phyloP scores from a whole-genome alignment of 2,797 vertebrate genomes.

The Galaxias olidus region DNA sequence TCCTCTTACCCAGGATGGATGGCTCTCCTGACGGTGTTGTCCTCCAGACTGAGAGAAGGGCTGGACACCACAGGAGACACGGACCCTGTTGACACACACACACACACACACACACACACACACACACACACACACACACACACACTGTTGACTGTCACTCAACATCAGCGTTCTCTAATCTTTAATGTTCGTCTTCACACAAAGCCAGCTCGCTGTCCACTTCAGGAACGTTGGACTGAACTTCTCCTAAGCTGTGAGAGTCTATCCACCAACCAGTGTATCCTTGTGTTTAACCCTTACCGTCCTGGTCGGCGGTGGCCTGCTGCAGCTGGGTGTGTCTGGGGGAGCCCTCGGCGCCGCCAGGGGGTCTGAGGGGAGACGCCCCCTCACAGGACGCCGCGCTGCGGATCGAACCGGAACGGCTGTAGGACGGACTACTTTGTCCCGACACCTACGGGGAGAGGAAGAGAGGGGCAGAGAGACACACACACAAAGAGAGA shows the following conservation, averaged over 20 bases:
- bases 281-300: constrained; percentile 49
- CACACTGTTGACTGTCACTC: not conserved
- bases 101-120: not conserved
- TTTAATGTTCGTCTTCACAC: no score
- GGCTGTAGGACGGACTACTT: constrained; percentile 76
- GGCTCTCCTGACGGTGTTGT: constrained; percentile 75
- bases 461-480: not conserved
- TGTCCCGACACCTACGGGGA: constrained; percentile 66
- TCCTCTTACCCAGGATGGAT: constrained; percentile 79
- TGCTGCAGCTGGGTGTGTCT: constrained; percentile 55
- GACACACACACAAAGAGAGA: no score
- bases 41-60: constrained; percentile 70
- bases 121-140: constrained; percentile 27
- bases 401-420: constrained; percentile 66
- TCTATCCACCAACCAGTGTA: no score
- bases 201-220: no score
- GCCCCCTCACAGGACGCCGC: constrained; percentile 50
- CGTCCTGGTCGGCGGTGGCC: constrained; percentile 62
- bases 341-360: constrained; percentile 71
- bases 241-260: not conserved
- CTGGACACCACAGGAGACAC: constrained; percentile 66
- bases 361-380: constrained; percentile 61
- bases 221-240: not conserved
- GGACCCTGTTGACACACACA: constrained; percentile 58
- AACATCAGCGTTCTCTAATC: no score